Conservation (phyloP, 2,888 invertebrate genomes). For the Sphecodes monilicornis region DNA sequence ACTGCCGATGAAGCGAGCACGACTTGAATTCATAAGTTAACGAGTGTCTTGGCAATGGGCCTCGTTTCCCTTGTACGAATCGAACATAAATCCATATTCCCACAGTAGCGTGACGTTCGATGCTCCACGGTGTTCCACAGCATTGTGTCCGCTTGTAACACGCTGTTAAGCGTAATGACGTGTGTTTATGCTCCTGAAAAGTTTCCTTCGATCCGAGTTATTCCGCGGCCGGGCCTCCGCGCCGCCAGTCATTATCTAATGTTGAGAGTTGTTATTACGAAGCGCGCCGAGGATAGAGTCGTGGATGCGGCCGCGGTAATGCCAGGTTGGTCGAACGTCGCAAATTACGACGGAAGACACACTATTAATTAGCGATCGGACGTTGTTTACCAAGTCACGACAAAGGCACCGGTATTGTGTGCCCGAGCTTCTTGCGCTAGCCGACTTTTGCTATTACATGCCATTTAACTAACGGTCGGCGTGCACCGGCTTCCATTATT, state of each 20-base stretch:
- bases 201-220: conserved; percentile 26
- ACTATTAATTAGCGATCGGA: conserved; percentile 72
- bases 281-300: conserved; percentile 59
- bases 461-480: conserved; percentile 79
- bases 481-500: conserved; percentile 80
- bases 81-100: conserved; percentile 10
- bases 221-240: conserved; percentile 5
- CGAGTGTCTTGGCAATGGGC: not conserved
- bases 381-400: conserved; percentile 70
- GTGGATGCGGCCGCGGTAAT: conserved; percentile 61
- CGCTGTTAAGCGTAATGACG: conserved; percentile 47
- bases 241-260: conserved; percentile 35
- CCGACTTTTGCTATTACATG: conserved; percentile 79
- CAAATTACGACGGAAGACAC: conserved; percentile 66
- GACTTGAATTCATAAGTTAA: not conserved
- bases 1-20: not conserved
- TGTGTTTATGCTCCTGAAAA: conserved; percentile 50
- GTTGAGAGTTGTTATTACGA: conserved; percentile 56
- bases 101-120: conserved; percentile 27
- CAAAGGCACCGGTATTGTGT: conserved; percentile 57
- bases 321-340: conserved; percentile 58
- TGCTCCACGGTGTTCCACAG: conserved; percentile 21
- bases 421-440: conserved; percentile 58
- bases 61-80: not conserved
- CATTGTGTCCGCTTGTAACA: conserved; percentile 11